These are phyloP conservation scores for Leptonema lineaticorne DNA, from an alignment of 1,140 invertebrate genomes.

Conservation along the genomic window DNA sequence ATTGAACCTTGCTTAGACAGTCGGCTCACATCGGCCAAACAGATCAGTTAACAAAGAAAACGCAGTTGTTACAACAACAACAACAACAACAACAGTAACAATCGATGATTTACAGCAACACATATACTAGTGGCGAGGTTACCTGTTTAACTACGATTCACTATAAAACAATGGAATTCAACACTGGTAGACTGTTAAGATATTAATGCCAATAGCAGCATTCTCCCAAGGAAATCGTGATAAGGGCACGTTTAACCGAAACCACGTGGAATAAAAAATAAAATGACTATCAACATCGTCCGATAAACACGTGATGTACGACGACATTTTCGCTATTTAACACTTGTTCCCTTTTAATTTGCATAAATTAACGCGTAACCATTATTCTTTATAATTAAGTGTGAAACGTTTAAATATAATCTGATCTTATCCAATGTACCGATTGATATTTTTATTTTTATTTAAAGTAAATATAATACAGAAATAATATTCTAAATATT, in stretches of 20 bases:
- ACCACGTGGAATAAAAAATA: neutral
- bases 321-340: too few species aligned
- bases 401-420: too few species aligned
- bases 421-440: too few species aligned
- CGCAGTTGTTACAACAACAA: constrained; percentile 16
- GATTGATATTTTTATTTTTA: too few species aligned
- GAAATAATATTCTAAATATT: too few species aligned
- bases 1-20: neutral
- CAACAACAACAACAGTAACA: too few species aligned
- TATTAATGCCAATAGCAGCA: constrained; percentile 17
- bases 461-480: too few species aligned
- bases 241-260: constrained; percentile 1
- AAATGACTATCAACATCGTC: neutral
- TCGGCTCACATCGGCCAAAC: constrained; percentile 13
- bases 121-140: constrained; percentile 16
- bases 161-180: constrained; percentile 16
- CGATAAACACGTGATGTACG: neutral
- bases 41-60: constrained; percentile 18
- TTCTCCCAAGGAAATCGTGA: constrained; percentile 15
- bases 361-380: too few species aligned
- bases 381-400: too few species aligned
- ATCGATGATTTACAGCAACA: constrained; percentile 19
- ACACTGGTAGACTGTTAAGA: constrained; percentile 5
- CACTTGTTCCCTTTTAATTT: too few species aligned
- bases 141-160: constrained; percentile 18